Percentiles rank a stretch among this genome's conserved stretches.
These are phyloP conservation scores for Phrixothrix hirtus DNA, from an alignment of 2,888 invertebrate genomes.

Conservation along the genomic window DNA sequence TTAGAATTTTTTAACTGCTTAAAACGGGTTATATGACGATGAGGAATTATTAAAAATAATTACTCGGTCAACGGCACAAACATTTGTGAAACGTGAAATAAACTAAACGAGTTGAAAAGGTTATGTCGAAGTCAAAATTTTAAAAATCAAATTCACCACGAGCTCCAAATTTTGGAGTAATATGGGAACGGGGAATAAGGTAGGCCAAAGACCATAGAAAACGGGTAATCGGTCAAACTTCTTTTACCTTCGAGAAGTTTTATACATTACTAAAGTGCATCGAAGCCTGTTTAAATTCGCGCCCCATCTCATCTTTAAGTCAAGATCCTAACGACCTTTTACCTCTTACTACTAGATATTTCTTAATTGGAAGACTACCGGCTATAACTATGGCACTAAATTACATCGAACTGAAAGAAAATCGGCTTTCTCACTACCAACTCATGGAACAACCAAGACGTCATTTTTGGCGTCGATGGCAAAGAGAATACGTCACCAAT, in stretches of 20 bases:
- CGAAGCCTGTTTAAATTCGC: neutral
- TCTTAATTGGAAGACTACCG: neutral
- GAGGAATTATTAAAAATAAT: constrained; percentile 38
- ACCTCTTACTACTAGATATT: too few relatives aligned
- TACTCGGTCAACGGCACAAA: constrained; percentile 46
- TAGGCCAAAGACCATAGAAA: too few relatives aligned
- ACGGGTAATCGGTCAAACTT: neutral
- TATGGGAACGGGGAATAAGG: neutral
- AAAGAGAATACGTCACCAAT: neutral
- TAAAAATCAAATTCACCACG: neutral
- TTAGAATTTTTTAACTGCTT: constrained; percentile 42
- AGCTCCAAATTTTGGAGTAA: constrained; percentile 1
- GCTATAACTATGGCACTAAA: neutral
- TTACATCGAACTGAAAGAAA: too few relatives aligned
- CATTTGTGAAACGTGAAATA: constrained; percentile 41
- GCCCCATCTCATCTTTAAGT: neutral
- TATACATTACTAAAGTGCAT: neutral
- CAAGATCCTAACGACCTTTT: too few relatives aligned
- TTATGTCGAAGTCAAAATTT: neutral
- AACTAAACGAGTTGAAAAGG: neutral
- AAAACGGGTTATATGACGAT: constrained; percentile 39
- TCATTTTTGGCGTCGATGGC: too few relatives aligned
- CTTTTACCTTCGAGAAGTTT: too few relatives aligned
- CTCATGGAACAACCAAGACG: neutral
- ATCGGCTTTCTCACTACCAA: neutral